Percentiles rank a stretch among this genome's conserved stretches.
Evolutionary conservation across 2,797 vertebrate species (phyloP).

Genomic region (Anguilla megastoma): DNA sequence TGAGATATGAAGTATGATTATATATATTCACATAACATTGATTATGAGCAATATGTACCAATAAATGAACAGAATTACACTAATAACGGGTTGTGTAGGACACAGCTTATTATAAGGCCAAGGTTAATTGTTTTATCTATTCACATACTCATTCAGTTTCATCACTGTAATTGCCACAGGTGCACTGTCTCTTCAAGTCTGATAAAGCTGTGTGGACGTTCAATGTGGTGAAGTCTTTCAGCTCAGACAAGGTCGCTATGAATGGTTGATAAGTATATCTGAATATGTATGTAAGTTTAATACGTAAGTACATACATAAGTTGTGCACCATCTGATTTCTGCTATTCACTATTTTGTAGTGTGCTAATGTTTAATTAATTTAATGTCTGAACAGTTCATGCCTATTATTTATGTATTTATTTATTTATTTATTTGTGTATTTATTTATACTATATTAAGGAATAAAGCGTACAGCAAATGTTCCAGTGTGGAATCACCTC

Average conservation of each 20-base stretch:
- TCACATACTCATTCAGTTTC: background rate
- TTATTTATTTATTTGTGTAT: background rate
- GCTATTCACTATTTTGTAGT: background rate
- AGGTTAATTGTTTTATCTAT: background rate
- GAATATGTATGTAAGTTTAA: background rate
- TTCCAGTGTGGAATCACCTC: background rate
- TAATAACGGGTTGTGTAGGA: background rate
- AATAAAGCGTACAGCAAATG: too few species aligned
- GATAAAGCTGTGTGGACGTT: background rate
- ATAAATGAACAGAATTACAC: background rate
- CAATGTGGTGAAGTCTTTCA: background rate
- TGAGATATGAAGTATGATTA: too few species aligned
- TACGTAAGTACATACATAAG: background rate
- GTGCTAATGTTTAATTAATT: background rate
- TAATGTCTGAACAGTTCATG: background rate
- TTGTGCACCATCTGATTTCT: background rate
- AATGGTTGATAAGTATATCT: background rate
- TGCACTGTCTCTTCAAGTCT: background rate
- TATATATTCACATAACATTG: background rate
- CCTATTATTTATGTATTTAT: background rate
- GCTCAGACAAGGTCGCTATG: background rate
- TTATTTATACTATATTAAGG: background rate
- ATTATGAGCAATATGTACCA: background rate
- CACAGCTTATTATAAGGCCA: background rate
- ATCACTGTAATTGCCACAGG: background rate